Base-by-base conservation (phyloP, 1,140 invertebrate genomes). In the Akabosia matsudoensis region DNA sequence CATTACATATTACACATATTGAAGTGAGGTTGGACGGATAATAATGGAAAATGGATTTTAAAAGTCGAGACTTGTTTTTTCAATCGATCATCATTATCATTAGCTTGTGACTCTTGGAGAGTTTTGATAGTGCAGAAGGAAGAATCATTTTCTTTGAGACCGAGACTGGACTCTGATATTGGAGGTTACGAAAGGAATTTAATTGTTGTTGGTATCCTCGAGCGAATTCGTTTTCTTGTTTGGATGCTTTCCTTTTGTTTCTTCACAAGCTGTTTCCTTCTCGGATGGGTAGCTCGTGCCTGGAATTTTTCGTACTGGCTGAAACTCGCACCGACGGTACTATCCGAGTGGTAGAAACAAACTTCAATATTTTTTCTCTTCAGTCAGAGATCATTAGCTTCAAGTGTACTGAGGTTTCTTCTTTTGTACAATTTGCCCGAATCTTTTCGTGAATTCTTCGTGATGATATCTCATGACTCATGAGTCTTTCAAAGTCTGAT, bases 71-170 rank as follows among this genome's bases (percentile, higher is more conserved):
- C 61, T 67, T 67, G 24, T 67, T 67, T 45, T n/a, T 67, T 67
- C 61, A 67, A 67, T 67, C 28, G 24, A 67, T 56, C 54, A 67
- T 67, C 61, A 67, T 67, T 67, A 67, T 31, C 61, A 67, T 67
- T n/a, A 61, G 13, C 54, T 4, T 61, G 24, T 30, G 7, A 31
- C 26, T 13, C 24, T 2, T 13, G 30, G 7, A 67, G 24, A 4
- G 3, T 31, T 4, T 31, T 28, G 61, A 67, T 31, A 13, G 4
- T 28, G 30, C 2, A 30, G 61, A 31, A 30, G 28, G 3, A 2
- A 28, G n/a, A 67, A 30, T 67, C 4, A 31, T 31, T 31, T 4
- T 67, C 3, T 67, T 22, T 31, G 61, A 16, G 28, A 30, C 7
- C 3, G 28, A 67, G 61, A 30, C 26, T 67, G 3, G 61, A 67